These are phyloP conservation scores for Rhabdomys dilectus DNA, from an alignment of 2,113 vertebrate genomes.

Conservation along the genomic window DNA sequence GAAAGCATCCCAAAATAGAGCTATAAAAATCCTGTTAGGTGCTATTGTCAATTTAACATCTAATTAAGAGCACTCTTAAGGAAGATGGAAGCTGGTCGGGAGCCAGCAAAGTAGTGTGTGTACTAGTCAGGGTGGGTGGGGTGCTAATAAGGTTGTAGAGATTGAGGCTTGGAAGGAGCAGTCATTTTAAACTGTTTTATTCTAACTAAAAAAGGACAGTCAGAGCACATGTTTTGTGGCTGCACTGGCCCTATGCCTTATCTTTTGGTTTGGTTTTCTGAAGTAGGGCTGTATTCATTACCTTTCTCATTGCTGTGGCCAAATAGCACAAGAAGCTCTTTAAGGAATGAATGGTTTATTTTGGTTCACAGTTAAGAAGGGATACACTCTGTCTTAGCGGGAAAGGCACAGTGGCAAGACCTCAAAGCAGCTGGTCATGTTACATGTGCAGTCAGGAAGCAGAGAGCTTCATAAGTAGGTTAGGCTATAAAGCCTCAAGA, in stretches of 20 bases:
- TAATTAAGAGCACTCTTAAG: conserved; percentile 44
- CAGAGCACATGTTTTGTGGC: neutral
- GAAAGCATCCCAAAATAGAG: conserved; percentile 42
- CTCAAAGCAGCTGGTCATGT: neutral
- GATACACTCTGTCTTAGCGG: neutral
- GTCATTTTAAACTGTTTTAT: conserved; percentile 17
- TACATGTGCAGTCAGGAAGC: too few species aligned
- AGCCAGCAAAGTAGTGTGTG: neutral
- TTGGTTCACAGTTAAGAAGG: neutral
- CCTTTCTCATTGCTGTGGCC: neutral
- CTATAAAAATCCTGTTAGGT: conserved; percentile 61
- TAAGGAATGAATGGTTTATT: neutral
- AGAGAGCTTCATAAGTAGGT: neutral
- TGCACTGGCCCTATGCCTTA: neutral
- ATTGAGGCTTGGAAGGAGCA: neutral
- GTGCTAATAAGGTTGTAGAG: neutral
- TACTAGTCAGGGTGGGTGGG: neutral
- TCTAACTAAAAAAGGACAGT: conserved; percentile 27
- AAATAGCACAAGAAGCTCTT: neutral
- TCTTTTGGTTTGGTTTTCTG: neutral
- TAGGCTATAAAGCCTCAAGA: neutral
- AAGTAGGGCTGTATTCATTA: neutral
- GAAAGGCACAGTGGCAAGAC: neutral
- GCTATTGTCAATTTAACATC: conserved; percentile 19
- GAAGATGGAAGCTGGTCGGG: neutral